A percentile compares a stretch with the other conserved stretches of the same genome.
phyloP scores from a whole-genome alignment of 2,113 vertebrate genomes.

The Rissa tridactyla region DNA sequence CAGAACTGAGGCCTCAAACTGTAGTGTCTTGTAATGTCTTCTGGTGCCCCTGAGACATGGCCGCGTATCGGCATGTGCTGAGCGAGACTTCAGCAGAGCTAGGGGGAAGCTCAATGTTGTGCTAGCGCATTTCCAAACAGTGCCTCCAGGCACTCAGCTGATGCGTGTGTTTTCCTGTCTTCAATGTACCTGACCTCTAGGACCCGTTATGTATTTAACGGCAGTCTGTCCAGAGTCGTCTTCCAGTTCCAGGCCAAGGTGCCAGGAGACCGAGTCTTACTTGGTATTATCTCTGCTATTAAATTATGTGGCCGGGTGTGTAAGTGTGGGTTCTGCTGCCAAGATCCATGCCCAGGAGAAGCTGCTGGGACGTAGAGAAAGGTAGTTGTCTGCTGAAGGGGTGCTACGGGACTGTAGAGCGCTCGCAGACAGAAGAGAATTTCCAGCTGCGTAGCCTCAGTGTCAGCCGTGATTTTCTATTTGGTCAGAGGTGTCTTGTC shows the following conservation, averaged over 20 bases:
- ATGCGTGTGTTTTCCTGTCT: neutral
- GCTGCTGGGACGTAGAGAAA: neutral
- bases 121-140: neutral
- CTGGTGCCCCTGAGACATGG: neutral
- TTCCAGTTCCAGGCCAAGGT: neutral
- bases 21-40: neutral
- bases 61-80: fast-evolving
- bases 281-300: neutral
- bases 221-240: neutral
- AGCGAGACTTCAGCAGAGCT: neutral
- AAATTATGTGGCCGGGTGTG: neutral
- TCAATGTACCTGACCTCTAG: neutral
- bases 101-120: neutral
- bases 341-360: neutral
- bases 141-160: neutral
- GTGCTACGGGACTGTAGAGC: neutral
- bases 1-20: neutral
- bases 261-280: neutral
- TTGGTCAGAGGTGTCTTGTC: neutral
- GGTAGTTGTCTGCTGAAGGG: neutral
- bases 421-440: neutral
- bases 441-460: neutral
- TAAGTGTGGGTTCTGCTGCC: neutral
- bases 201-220: neutral
- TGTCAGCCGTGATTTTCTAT: fast-evolving